These are phyloP conservation scores for Salarias fasciatus DNA, from an alignment of 2,797 vertebrate species.

Conservation along the genomic window DNA sequence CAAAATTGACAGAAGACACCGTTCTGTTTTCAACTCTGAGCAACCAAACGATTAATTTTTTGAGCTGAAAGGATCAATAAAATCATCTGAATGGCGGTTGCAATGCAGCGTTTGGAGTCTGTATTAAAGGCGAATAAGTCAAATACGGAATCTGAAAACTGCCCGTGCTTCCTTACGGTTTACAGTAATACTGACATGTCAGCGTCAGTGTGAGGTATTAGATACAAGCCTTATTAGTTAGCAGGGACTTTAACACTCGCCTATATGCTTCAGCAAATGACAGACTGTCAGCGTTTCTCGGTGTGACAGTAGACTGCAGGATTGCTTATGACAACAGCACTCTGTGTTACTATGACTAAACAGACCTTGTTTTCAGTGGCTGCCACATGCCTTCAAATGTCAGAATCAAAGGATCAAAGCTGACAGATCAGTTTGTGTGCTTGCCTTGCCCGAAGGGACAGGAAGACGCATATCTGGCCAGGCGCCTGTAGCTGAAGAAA, in stretches of 20 bases:
- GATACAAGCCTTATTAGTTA: slow-evolving; percentile 31
- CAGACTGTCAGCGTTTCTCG: slow-evolving; percentile 52
- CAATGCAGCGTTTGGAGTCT: too few relatives aligned
- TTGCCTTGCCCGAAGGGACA: slow-evolving; percentile 61
- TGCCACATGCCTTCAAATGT: slow-evolving; percentile 69
- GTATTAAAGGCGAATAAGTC: background rate
- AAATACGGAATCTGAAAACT: background rate
- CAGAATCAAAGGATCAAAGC: slow-evolving; percentile 67
- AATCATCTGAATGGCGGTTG: too few relatives aligned
- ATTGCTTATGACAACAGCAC: slow-evolving; percentile 70
- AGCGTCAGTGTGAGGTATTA: slow-evolving; percentile 18
- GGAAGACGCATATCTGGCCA: slow-evolving; percentile 54
- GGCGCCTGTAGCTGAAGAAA: slow-evolving; percentile 53
- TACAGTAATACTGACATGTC: slow-evolving; percentile 23
- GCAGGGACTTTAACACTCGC: slow-evolving; percentile 13
- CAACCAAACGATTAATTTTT: too few relatives aligned
- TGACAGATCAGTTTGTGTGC: slow-evolving; percentile 71
- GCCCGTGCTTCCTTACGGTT: background rate
- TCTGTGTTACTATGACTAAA: slow-evolving; percentile 66
- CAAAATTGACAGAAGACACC: too few relatives aligned
- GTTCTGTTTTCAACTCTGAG: too few relatives aligned
- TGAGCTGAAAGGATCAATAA: too few relatives aligned
- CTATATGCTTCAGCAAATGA: slow-evolving; percentile 44
- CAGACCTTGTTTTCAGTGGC: slow-evolving; percentile 67
- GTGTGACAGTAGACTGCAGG: slow-evolving; percentile 41